These are phyloP conservation scores for Setophaga kirtlandii DNA, from an alignment of 2,113 vertebrate genomes.

Conservation along the genomic window DNA sequence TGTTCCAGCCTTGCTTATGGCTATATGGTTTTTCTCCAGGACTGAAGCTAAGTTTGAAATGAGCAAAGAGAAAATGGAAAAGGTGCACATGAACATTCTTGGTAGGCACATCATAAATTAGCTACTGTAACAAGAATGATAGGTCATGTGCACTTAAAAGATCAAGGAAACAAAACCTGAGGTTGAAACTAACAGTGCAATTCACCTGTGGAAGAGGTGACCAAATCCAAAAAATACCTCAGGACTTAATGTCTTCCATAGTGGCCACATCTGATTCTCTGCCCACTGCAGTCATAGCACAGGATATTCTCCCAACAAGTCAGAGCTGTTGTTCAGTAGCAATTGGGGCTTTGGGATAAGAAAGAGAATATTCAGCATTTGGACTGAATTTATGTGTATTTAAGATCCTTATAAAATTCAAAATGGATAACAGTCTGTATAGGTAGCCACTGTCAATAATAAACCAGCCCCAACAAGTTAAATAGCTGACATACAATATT, in stretches of 20 bases:
- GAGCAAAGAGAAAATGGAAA: neutral
- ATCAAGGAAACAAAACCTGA: neutral
- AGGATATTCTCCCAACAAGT: neutral
- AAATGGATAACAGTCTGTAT: neutral
- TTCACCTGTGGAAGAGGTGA: neutral
- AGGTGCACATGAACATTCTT: neutral
- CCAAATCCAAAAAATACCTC: neutral
- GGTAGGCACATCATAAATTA: neutral
- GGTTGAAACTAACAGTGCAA: neutral
- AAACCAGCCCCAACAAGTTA: neutral
- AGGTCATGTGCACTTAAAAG: neutral
- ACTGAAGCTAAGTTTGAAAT: neutral
- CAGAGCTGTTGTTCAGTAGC: neutral
- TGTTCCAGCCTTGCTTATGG: neutral
- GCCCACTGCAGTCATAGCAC: neutral
- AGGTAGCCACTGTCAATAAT: neutral
- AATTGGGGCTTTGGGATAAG: neutral
- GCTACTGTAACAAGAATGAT: neutral
- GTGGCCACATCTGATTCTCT: neutral
- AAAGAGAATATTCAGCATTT: neutral
- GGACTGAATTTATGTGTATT: neutral
- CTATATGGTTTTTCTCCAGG: neutral
- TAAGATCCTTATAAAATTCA: neutral
- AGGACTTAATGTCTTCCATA: neutral
- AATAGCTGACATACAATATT: neutral